Conservation (phyloP, 2,113 vertebrate genomes). For the Columbina picui region DNA sequence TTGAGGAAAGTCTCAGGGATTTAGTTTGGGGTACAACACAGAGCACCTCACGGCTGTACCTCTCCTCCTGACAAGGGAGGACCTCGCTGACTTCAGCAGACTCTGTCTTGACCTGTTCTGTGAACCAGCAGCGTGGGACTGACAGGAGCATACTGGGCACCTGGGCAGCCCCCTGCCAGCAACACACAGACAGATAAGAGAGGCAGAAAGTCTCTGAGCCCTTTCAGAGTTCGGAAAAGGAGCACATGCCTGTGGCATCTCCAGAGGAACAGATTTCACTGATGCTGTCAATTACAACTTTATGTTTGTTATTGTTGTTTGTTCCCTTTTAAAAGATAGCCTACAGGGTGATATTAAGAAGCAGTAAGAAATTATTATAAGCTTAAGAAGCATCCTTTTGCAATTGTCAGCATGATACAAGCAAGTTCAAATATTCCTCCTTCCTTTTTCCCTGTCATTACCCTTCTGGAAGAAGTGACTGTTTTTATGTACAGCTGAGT, state of each 20-base stretch:
- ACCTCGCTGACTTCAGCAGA: not conserved
- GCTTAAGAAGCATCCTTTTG: not conserved
- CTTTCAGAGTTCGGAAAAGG: not conserved
- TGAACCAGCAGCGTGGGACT: fast-evolving
- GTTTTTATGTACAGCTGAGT: not conserved
- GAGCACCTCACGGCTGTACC: not conserved
- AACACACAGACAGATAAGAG: fast-evolving
- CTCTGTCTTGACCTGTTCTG: not conserved
- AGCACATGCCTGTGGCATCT: not conserved
- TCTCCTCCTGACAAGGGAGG: not conserved
- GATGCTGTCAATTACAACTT: not conserved
- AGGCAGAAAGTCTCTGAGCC: not conserved
- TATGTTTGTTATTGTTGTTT: not conserved
- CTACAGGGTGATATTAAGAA: not conserved
- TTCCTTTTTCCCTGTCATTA: not conserved
- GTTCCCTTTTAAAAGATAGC: not conserved
- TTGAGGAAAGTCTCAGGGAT: not conserved
- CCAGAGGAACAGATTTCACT: not conserved
- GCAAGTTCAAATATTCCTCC: not conserved
- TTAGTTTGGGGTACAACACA: not conserved
- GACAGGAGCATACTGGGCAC: fast-evolving
- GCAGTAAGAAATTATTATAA: not conserved
- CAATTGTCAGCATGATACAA: not conserved
- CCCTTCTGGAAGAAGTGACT: not conserved
- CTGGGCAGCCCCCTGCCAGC: not conserved